phyloP scores from a whole-genome alignment of 1,140 invertebrate species.

The Gryon sp. region DNA sequence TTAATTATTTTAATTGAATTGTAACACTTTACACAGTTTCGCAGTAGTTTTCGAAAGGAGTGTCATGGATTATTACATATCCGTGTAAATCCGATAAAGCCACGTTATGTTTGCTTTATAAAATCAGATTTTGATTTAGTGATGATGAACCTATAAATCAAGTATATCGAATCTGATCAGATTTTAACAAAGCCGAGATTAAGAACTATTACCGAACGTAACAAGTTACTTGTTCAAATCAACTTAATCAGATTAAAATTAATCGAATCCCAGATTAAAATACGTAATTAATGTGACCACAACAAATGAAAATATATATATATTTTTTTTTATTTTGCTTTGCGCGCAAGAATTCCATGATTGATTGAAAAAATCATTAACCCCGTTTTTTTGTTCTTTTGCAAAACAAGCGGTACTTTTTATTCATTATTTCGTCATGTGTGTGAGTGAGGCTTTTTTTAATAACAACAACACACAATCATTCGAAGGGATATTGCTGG shows the following conservation, averaged over 20 bases:
- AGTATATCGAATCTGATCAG: slow-evolving; percentile 36
- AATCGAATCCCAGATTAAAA: slow-evolving; percentile 19
- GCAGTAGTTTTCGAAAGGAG: slow-evolving; percentile 19
- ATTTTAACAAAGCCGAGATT: slow-evolving; percentile 50
- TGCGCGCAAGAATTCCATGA: no score
- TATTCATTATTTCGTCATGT: slow-evolving; percentile 2
- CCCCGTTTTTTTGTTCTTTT: no score
- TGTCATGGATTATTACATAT: slow-evolving; percentile 36
- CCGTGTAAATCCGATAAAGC: slow-evolving; percentile 38
- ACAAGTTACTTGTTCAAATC: slow-evolving; percentile 23
- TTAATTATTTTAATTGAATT: slow-evolving; percentile 48
- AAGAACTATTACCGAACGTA: slow-evolving; percentile 32
- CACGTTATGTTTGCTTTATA: slow-evolving; percentile 43
- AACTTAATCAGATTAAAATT: slow-evolving; percentile 32
- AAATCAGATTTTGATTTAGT: slow-evolving; percentile 51
- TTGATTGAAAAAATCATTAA: slow-evolving; percentile 5
- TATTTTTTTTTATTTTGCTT: no score
- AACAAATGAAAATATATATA: neutral
- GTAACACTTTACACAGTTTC: slow-evolving; percentile 21
- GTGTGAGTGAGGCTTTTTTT: no score
- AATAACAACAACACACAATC: slow-evolving; percentile 34
- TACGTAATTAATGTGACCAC: neutral
- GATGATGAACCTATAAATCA: slow-evolving; percentile 49
- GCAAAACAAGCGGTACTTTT: no score
- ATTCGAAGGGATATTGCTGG: slow-evolving; percentile 43